Evolutionary conservation across 2,113 vertebrate species (phyloP), one percentile per base, ranked within the genome.

Genomic region (Elephantulus edwardii): DNA sequence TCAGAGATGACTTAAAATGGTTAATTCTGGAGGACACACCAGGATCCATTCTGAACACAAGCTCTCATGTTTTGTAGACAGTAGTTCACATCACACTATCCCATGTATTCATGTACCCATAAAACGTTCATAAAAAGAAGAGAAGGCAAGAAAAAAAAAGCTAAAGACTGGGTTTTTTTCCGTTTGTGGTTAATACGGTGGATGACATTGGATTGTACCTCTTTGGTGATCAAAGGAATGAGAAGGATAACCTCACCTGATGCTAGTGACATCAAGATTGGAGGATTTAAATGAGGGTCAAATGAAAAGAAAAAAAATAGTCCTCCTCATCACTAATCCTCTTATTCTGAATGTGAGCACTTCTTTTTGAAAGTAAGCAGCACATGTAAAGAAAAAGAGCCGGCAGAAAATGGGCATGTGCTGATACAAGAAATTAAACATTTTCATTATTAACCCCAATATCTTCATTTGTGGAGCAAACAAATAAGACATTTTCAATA

Each of bases 261-360:
- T 70, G 78, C 26, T 77, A 81, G 46, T 62, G 77, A 93, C 11
- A 83, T 79, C 86, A 96, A 95, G 66, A 16, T n/a, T 52, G 35
- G 71, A 95, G 91, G 92, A 92, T 83, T 93, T 72, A 83, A 83
- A 81, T 77, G n/a, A 97, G 91, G 90, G 95, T 96, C 92, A 96
- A 35, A 38, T 79, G 89, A 88, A 93, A 93, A 83, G 58, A 52
- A 28, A 12, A 50, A 50, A 77, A 92, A 90, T 90, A 95, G 85
- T 70, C 66, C 93, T 94, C 83, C 74, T 74, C 60, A 42, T 40
- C 84, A 93, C 79, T 48, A 93, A 74, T 91, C 76, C 86, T 93
- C 66, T n/a, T 44, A 17, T 78, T 52, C 40, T n/a, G n/a, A n/a
- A n/a, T n/a, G n/a, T 90, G 48, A 95, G 38, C 16, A 33, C 52